These are phyloP conservation scores for Nymphalis io DNA, from an alignment of 1,140 invertebrate species.

Conservation along the genomic window DNA sequence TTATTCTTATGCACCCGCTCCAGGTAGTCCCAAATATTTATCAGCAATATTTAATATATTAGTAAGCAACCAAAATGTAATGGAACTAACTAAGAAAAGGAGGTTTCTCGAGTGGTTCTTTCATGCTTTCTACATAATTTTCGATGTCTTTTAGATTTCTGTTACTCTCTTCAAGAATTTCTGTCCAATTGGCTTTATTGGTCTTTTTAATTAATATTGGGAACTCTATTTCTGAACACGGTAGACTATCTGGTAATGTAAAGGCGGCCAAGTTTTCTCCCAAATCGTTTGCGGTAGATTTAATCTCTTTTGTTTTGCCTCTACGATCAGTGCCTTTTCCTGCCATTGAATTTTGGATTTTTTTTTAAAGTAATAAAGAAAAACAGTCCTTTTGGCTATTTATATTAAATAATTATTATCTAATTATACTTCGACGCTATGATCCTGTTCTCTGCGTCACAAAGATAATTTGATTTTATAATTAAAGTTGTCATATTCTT, in stretches of 20 bases:
- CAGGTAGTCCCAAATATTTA: not conserved
- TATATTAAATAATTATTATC: no score
- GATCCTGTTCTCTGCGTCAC: no score
- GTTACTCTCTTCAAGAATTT: constrained; percentile 59
- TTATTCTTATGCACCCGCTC: no score
- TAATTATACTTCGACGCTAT: no score
- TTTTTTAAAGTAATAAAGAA: not conserved
- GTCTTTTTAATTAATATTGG: constrained; percentile 51
- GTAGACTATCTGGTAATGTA: constrained; percentile 60
- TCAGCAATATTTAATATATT: not conserved
- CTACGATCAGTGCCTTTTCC: constrained; percentile 62
- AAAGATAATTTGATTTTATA: no score
- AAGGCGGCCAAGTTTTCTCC: constrained; percentile 53
- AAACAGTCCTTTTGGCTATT: no score
- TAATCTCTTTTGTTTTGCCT: constrained; percentile 56
- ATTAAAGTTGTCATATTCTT: no score
- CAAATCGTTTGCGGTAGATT: constrained; percentile 38
- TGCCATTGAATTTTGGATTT: constrained; percentile 44
- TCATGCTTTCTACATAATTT: constrained; percentile 52
- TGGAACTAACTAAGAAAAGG: constrained; percentile 57
- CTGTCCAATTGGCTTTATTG: constrained; percentile 55
- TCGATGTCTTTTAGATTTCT: constrained; percentile 53
- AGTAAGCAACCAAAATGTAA: not conserved
- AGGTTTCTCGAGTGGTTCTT: constrained; percentile 46
- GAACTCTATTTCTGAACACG: constrained; percentile 67